Percentiles rank a stretch among this genome's conserved stretches.
Evolutionary conservation across 1,140 invertebrate species (phyloP).

Genomic region (Zaprionus camerounensis): DNA sequence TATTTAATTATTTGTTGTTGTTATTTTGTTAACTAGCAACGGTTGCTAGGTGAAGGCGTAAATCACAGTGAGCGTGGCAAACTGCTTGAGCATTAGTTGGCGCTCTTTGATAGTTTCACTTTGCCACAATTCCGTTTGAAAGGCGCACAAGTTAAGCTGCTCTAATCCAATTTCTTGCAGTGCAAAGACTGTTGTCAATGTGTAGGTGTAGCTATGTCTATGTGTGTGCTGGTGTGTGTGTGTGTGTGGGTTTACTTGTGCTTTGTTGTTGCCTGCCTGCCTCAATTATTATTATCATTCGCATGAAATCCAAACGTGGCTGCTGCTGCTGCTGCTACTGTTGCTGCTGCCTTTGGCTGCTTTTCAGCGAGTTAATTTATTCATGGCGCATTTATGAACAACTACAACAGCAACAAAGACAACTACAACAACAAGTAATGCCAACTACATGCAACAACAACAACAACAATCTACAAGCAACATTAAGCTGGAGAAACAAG

Average conservation of each 20-base stretch:
- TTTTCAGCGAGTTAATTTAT: constrained; percentile 78
- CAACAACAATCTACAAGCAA: constrained; percentile 13
- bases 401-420: constrained; percentile 54
- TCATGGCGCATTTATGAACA: constrained; percentile 81
- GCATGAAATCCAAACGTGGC: constrained; percentile 67
- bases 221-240: constrained; percentile 11
- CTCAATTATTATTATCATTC: constrained; percentile 80
- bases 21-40: background rate
- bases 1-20: background rate
- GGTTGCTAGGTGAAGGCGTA: background rate
- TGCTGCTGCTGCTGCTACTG: background rate
- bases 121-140: background rate
- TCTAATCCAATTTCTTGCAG: constrained; percentile 26
- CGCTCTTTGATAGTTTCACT: background rate
- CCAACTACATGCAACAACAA: constrained; percentile 4
- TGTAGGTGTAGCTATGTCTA: constrained; percentile 18
- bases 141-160: background rate
- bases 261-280: constrained; percentile 29
- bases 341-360: constrained; percentile 37
- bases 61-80: background rate
- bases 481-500: constrained; percentile 25
- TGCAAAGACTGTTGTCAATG: constrained; percentile 27
- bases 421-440: constrained; percentile 19
- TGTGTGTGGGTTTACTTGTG: constrained; percentile 30
- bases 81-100: background rate